phyloP scores from a whole-genome alignment of 2,888 invertebrate species.

The Syritta pipiens region DNA sequence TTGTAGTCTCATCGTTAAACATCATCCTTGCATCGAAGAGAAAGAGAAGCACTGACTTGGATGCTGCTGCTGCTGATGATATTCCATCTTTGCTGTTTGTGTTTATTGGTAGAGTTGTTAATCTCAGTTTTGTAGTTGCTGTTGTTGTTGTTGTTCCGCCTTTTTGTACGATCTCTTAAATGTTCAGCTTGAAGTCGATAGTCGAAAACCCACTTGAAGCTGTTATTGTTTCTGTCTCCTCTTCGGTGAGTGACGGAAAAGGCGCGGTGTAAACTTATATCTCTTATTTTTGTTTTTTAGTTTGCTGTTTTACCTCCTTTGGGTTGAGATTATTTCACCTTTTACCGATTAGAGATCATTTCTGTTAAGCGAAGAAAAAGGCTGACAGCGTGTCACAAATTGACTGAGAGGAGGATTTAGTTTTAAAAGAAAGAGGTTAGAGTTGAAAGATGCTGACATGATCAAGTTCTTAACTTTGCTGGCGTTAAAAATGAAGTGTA shows the following conservation, averaged over 20 bases:
- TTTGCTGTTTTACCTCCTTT: background rate
- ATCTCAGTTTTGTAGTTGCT: background rate
- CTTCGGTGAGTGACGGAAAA: background rate
- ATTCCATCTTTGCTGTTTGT: background rate
- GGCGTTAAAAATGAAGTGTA: too few species aligned
- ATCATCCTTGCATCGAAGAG: background rate
- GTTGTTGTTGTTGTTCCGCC: background rate
- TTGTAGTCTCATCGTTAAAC: constrained; percentile 1
- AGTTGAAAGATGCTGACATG: too few species aligned
- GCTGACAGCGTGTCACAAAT: background rate
- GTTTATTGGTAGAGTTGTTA: constrained; percentile 20
- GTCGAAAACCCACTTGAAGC: constrained; percentile 20
- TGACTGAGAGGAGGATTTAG: too few species aligned
- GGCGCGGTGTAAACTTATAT: background rate
- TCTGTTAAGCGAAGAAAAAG: background rate
- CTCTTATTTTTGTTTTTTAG: too few species aligned
- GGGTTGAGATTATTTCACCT: constrained; percentile 8
- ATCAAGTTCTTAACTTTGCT: too few species aligned
- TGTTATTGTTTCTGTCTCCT: constrained; percentile 5
- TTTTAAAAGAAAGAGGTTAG: too few species aligned
- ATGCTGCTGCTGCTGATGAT: too few species aligned
- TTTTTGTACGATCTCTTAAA: too few species aligned
- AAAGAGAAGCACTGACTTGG: too few species aligned
- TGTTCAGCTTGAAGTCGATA: constrained; percentile 21
- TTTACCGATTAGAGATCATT: constrained; percentile 1